phyloP scores from a whole-genome alignment of 2,113 vertebrate species.

The Pungitius pungitius region DNA sequence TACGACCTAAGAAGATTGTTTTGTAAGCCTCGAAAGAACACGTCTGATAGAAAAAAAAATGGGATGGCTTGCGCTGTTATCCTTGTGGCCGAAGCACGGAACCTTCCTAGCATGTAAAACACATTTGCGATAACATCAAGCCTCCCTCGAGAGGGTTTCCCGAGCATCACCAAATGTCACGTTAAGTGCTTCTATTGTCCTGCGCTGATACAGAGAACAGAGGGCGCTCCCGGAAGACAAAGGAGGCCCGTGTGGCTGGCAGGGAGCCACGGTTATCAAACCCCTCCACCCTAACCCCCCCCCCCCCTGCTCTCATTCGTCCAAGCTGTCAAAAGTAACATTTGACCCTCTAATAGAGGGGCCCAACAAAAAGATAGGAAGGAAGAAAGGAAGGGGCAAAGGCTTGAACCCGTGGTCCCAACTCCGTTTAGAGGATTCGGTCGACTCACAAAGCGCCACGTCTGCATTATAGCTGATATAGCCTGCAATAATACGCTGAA shows the following conservation, averaged over 20 bases:
- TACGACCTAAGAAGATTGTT: constrained; percentile 70
- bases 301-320: constrained; percentile 49
- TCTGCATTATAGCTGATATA: constrained; percentile 18
- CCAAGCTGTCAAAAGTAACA: constrained; percentile 61
- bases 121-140: constrained; percentile 72
- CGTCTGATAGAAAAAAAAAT: constrained; percentile 63
- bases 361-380: background rate
- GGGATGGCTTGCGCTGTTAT: constrained; percentile 61
- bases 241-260: constrained; percentile 57
- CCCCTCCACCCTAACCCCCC: constrained; percentile 32
- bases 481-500: constrained; percentile 9
- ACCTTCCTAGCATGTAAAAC: constrained; percentile 74
- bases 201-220: constrained; percentile 57
- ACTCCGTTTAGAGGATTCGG: constrained; percentile 16
- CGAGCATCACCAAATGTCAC: constrained; percentile 75
- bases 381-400: constrained; percentile 4
- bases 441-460: constrained; percentile 7
- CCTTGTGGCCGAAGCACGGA: constrained; percentile 52
- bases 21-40: constrained; percentile 67
- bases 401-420: constrained; percentile 10
- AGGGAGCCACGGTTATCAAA: constrained; percentile 35
- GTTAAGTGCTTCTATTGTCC: constrained; percentile 77
- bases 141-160: constrained; percentile 65
- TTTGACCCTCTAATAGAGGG: constrained; percentile 53
- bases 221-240: constrained; percentile 65